Conservation (phyloP, 2,113 vertebrate genomes). For the Neolamprologus ventralis region DNA sequence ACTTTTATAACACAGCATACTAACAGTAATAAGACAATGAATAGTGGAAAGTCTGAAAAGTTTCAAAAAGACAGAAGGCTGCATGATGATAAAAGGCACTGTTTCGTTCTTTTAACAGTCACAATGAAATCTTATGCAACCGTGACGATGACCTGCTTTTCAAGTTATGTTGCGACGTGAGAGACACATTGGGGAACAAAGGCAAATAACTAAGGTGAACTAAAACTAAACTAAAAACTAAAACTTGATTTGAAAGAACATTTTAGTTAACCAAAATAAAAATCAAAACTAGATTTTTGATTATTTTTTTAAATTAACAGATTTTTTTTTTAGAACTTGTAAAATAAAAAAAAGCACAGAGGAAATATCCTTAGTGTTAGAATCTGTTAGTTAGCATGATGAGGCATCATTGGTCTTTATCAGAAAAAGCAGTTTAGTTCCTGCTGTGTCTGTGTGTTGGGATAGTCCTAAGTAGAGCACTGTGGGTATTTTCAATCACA, state of each 20-base stretch:
- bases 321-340: background rate
- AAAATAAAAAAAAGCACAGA: background rate
- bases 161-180: background rate
- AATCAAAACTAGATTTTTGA: background rate
- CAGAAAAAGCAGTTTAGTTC: background rate
- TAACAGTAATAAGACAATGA: background rate
- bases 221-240: background rate
- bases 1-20: background rate
- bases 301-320: background rate
- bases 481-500: background rate
- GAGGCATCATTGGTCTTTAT: background rate
- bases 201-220: background rate
- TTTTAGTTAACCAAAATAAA: background rate
- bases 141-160: background rate
- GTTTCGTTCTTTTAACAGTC: background rate
- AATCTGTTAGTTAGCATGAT: background rate
- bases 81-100: background rate
- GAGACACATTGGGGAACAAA: background rate
- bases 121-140: background rate
- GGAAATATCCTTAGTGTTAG: background rate
- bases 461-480: background rate
- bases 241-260: background rate
- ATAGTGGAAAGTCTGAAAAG: background rate
- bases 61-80: background rate
- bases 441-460: background rate